These are phyloP conservation scores for Mastigias papua DNA, from an alignment of 30 jellyfish, hydroid and myxozoan genomes.

Conservation along the genomic window DNA sequence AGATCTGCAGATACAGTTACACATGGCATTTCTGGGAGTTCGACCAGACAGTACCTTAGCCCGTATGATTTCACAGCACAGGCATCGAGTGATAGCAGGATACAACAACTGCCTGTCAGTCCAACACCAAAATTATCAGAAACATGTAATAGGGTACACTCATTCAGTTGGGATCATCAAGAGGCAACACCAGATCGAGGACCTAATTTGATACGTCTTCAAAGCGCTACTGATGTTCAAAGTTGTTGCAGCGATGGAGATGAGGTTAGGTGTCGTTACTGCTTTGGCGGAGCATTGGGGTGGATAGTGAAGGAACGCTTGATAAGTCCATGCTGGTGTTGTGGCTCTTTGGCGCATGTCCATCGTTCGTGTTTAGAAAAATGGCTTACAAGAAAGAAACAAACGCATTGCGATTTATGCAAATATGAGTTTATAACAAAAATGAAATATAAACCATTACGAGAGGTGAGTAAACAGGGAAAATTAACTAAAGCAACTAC, in stretches of 20 bases:
- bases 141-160: not conserved
- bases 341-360: constrained; percentile 81
- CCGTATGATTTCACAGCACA: constrained; percentile 39
- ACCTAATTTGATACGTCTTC: constrained; percentile 19
- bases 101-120: constrained; percentile 15
- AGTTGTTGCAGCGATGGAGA: constrained; percentile 46
- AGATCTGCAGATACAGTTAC: constrained; percentile 40
- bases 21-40: constrained; percentile 14
- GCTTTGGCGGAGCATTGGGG: constrained; percentile 78
- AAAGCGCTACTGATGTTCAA: constrained; percentile 38
- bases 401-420: constrained; percentile 80
- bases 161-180: not conserved
- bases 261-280: constrained; percentile 80
- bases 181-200: constrained; percentile 55
- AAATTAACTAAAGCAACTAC: not conserved
- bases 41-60: constrained; percentile 14
- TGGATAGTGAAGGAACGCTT: constrained; percentile 72
- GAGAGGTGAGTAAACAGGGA: constrained; percentile 52
- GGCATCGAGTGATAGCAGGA: constrained; percentile 51
- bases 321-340: constrained; percentile 88
- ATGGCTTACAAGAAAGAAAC: constrained; percentile 82
- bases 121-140: not conserved
- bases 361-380: constrained; percentile 87
- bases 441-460: constrained; percentile 56
- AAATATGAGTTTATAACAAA: constrained; percentile 68